Conservation (phyloP, 2,888 invertebrate species). For the Scelioninae gen. 2 region DNA sequence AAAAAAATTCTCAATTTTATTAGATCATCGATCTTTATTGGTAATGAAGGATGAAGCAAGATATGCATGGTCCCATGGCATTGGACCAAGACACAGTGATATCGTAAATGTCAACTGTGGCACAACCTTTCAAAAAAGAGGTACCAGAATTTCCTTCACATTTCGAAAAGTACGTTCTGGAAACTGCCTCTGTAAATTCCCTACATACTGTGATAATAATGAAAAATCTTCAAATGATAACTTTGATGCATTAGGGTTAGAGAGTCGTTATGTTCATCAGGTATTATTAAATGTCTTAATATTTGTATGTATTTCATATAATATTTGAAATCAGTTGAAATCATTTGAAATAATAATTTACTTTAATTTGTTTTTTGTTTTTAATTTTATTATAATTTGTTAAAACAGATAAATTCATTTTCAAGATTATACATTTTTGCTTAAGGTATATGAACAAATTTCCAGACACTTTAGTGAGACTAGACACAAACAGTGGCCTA, state of each 20-base stretch:
- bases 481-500: slow-evolving; percentile 95
- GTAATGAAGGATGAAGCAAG: slow-evolving; percentile 88
- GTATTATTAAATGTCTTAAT: slow-evolving; percentile 75
- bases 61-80: slow-evolving; percentile 92
- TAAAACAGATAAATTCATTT: too few species aligned
- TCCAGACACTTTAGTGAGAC: slow-evolving; percentile 96
- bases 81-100: slow-evolving; percentile 89
- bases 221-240: slow-evolving; percentile 69
- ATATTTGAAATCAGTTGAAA: too few species aligned
- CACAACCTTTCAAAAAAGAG: slow-evolving; percentile 77
- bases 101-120: slow-evolving; percentile 79
- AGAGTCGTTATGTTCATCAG: slow-evolving; percentile 86
- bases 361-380: slow-evolving; percentile 3
- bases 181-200: slow-evolving; percentile 81
- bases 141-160: slow-evolving; percentile 88
- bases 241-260: slow-evolving; percentile 80
- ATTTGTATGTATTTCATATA: too few species aligned
- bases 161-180: slow-evolving; percentile 82
- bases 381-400: background rate
- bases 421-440: background rate
- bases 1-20: slow-evolving; percentile 79
- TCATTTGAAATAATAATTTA: too few species aligned
- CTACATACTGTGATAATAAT: slow-evolving; percentile 82
- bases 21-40: slow-evolving; percentile 85
- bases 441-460: slow-evolving; percentile 93